A percentile compares a stretch with the other conserved stretches of the same genome.
Conservation (phyloP, 2,797 vertebrate species). For the Ciconia nigra region DNA sequence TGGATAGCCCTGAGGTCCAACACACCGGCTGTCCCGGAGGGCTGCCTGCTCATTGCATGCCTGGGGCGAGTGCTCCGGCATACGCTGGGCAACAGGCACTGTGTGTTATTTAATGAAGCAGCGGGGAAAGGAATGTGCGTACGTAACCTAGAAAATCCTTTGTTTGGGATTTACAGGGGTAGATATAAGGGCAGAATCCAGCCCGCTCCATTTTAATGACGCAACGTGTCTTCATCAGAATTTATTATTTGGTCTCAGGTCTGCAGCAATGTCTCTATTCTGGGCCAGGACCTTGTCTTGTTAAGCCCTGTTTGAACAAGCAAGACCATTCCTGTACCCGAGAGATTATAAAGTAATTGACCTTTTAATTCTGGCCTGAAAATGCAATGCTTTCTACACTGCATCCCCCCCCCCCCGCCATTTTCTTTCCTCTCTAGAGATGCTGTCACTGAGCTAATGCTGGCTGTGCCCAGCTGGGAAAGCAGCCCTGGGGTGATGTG, state of each 20-base stretch:
- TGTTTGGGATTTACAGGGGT: not conserved
- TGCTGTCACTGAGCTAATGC: not conserved
- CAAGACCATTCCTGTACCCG: not conserved
- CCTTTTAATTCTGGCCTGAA: constrained; percentile 3
- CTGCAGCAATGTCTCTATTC: not conserved
- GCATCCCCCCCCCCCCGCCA: rapidly evolving
- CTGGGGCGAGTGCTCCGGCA: not conserved
- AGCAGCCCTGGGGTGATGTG: not conserved
- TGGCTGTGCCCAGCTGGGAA: not conserved
- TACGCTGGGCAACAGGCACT: rapidly evolving
- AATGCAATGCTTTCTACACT: rapidly evolving
- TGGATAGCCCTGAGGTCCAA: not conserved
- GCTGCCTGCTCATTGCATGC: not conserved
- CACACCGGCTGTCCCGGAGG: not conserved
- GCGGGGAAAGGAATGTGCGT: constrained; percentile 1
- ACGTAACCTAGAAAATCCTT: not conserved
- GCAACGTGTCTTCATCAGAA: not conserved
- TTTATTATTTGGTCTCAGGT: not conserved
- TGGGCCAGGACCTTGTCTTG: not conserved
- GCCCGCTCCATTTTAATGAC: not conserved
- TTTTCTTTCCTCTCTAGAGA: not conserved
- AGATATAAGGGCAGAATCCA: not conserved
- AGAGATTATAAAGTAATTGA: not conserved
- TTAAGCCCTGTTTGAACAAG: not conserved
- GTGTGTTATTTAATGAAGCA: not conserved